Base-by-base conservation (phyloP, 2,113 vertebrate species). In the Columba janthina region DNA sequence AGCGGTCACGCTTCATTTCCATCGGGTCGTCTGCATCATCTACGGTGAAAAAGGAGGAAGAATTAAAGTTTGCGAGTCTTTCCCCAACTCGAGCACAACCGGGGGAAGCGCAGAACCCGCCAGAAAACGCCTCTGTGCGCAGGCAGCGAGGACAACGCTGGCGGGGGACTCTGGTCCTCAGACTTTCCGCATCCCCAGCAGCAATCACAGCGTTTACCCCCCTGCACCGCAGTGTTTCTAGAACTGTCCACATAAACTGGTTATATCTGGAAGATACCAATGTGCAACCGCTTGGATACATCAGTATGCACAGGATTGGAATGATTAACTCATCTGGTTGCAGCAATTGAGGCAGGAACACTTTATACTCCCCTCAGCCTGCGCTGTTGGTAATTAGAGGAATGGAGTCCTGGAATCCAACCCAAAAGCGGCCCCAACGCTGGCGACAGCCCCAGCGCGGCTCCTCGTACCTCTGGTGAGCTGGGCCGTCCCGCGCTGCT, bases 401-500 rank as follows among this genome's bases (percentile, higher is more conserved):
- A 73, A 70, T 40, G 34, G 31, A 2, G 3, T 42, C 56, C 61
- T n/a, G 32, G 46, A 79, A 85, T 70, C 12, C 36, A 34, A 46
- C 38, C 42, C 42, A 17, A 44, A 44, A 7, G 56, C 25, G 46
- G 25, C 2, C 8, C 32, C 36, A 38, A 26, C 38, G 72, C 48
- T 44, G 31, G 32, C 8, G 53, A n/a, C 17, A 24, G 50, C 29
- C 56, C 54, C 51, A 16, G 48, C 5, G n/a, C 48, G 50, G 71
- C 66, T 54, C 13, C 65, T 31, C 77, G 77, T 46, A 97, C 97
- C 97, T 88, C 89, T 81, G 0, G 96, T 97, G 42, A 97, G 97
- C 57, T 96, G 95, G 18, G 96, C 96, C 28, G 88, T 97, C 54
- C 88, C 66, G 25, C 85, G 25, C 85, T 97, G 97, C 22, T 97